phyloP scores from a whole-genome alignment of 1,140 invertebrate genomes.

The Bombus superbus region DNA sequence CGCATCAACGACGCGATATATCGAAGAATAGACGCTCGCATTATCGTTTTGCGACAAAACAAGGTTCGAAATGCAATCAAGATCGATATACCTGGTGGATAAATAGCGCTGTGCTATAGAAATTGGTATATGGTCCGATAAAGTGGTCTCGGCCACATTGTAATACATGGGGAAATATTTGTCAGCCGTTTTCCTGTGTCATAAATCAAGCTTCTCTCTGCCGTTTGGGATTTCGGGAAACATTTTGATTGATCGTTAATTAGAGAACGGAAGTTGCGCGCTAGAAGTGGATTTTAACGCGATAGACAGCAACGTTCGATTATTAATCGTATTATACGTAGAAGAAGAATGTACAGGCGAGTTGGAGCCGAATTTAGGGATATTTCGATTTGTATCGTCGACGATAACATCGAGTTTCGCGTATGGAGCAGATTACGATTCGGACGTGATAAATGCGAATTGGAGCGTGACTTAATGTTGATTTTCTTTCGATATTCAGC shows the following conservation, averaged over 20 bases:
- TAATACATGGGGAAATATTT: slow-evolving; percentile 44
- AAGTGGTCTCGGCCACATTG: slow-evolving; percentile 33
- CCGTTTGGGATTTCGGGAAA: slow-evolving; percentile 5
- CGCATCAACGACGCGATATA: background rate
- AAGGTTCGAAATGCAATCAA: slow-evolving; percentile 14
- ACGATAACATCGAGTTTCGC: background rate
- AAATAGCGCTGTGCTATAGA: slow-evolving; percentile 19
- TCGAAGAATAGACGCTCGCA: background rate
- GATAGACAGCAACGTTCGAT: background rate
- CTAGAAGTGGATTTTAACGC: background rate
- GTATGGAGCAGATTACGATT: background rate
- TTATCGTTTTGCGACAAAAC: slow-evolving; percentile 11
- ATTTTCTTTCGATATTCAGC: background rate
- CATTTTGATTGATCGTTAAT: slow-evolving; percentile 40
- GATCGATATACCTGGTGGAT: slow-evolving; percentile 30
- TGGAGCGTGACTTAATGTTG: background rate
- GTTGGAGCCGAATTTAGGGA: background rate
- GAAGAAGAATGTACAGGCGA: background rate
- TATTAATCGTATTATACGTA: background rate
- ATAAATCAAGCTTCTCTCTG: slow-evolving; percentile 26
- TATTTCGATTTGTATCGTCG: background rate
- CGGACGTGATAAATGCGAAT: background rate
- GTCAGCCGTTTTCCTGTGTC: slow-evolving; percentile 35
- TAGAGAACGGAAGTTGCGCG: background rate
- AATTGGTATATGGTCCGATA: slow-evolving; percentile 12